Base-by-base conservation (phyloP, 2,113 vertebrate genomes). In the Lipotes vexillifer region DNA sequence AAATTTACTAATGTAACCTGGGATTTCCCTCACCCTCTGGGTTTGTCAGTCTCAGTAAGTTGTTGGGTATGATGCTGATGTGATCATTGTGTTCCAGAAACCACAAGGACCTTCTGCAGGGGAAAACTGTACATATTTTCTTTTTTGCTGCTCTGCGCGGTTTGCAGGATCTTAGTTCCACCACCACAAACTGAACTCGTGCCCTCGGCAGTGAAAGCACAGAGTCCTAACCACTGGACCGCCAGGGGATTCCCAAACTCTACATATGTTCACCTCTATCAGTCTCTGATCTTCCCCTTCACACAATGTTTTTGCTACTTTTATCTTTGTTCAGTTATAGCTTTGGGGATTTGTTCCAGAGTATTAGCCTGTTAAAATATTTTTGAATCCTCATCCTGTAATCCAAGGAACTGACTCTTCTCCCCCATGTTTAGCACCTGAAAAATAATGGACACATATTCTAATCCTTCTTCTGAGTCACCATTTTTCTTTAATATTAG, bases 271-370 rank as follows among this genome's bases (percentile, higher is more conserved):
- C 8, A 11, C 25, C 20, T 80, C 49, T 86, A 46, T n/a, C 27
- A 38, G 8, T 59, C 63, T 92, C 20, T 87, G 38, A 80, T 52
- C 29, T 13, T 84, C 20, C 21, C 38, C 12, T 66, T 44, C 5
- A 68, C 6, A 4, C 21, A 52, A 33, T 11, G 4, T 57, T 52
- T 36, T 77, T 63, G 25, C 69, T 87, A 69, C 57, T 78, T 78
- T 90, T 68, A n/a, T 41, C 63, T 87, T 87, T 87, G 80, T 68
- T 93, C 80, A 85, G 74, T 72, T 87, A 69, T 5, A 78, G 33
- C 38, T 74, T 90, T 80, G 20, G 20, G n/a, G 46, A 86, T 92
- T 96, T 86, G 29, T 89, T 80, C 52, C 52, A 93, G 31, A 81
- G 13, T 71, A 44, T 75, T 49, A 49, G 8, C n/a, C 52, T 85